Base-by-base conservation (phyloP, 2,797 vertebrate genomes). In the Pseudomugil gertrudae region DNA sequence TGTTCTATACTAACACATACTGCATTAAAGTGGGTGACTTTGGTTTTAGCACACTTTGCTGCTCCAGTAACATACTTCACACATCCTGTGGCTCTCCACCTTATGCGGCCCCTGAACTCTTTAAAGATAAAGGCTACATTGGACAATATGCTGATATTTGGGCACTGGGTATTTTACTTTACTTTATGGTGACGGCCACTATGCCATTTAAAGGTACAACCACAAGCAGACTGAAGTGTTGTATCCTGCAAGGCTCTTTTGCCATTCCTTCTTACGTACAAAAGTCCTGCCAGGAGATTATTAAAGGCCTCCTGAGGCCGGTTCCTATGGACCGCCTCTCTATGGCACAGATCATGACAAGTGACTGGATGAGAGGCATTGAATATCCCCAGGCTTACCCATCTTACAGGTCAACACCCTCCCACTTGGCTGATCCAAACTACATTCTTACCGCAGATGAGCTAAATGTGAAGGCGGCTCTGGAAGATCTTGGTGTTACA, bases 1-100 rank as follows among this genome's bases (percentile, higher is more conserved):
- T 95, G 51, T 93, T 93, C 81, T 94, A 92, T 86, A 92, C 92
- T 62, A 84, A 76, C 73, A 87, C 73, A 10, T 86, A 74, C 87
- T 89, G 87, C 76, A 86, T 94, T 57, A 95, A 94, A 78, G 90
- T 94, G 38, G 94, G 92, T 0, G 94, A 94, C 80, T 94, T 95
- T 74, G 93, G 94, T 59, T 94, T 94, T 78, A 94, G 94, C 66
- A 71, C 90, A 0, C 62, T 70, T 27, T 89, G 87, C 78, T 33
- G 29, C 27, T 85, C 86, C 14, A 27, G 48, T 0, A 85, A 92
- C 0, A 57, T 87, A 56, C 88, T 94, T 1, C 79, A 77, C 69
- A 92, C 86, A 0, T 93, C 89, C 87, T 94, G 93, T 9, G 94
- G 94, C 62, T 95, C 93, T 5, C 92, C 89, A 0, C 92, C 92